phyloP scores from a whole-genome alignment of 2,888 invertebrate species.

The Drosophila nr. fundita region DNA sequence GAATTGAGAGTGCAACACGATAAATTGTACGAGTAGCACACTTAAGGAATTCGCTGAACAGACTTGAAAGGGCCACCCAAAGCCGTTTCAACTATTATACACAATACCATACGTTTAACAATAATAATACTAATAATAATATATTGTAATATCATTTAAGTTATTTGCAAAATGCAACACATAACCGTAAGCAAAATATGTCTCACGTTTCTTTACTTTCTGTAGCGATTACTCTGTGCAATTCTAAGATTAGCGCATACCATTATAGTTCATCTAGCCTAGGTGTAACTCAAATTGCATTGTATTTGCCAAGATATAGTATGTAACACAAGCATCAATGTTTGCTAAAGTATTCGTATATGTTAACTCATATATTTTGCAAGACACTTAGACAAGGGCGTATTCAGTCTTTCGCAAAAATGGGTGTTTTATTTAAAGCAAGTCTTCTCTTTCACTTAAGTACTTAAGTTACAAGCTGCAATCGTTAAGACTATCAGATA shows the following conservation, averaged over 20 bases:
- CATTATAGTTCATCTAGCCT: conserved; percentile 43
- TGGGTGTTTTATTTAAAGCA: neutral
- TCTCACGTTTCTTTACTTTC: conserved; percentile 40
- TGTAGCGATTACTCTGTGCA: conserved; percentile 56
- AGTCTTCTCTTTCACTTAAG: conserved; percentile 17
- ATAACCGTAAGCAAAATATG: conserved; percentile 6
- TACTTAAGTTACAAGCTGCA: conserved; percentile 47
- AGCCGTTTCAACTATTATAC: conserved; percentile 29
- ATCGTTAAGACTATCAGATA: conserved; percentile 10
- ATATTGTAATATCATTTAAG: conserved; percentile 45
- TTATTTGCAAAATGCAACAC: conserved; percentile 21
- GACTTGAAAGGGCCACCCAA: conserved; percentile 49
- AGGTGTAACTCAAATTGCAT: conserved; percentile 45
- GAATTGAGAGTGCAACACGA: conserved; percentile 35
- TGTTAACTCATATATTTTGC: conserved; percentile 41
- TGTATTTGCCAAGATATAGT: conserved; percentile 61
- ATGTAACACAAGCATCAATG: conserved; percentile 31
- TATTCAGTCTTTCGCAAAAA: neutral
- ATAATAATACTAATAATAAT: conserved; percentile 21
- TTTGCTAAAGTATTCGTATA: conserved; percentile 67
- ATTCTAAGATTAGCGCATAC: conserved; percentile 63
- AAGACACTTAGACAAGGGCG: conserved; percentile 17
- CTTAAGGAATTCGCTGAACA: conserved; percentile 67
- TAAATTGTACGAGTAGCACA: conserved; percentile 38
- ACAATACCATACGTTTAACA: conserved; percentile 20